Evolutionary conservation across 2,888 invertebrate genomes (phyloP), one percentile per base, ranked within the genome.

Genomic region (Leucophora obtusa): DNA sequence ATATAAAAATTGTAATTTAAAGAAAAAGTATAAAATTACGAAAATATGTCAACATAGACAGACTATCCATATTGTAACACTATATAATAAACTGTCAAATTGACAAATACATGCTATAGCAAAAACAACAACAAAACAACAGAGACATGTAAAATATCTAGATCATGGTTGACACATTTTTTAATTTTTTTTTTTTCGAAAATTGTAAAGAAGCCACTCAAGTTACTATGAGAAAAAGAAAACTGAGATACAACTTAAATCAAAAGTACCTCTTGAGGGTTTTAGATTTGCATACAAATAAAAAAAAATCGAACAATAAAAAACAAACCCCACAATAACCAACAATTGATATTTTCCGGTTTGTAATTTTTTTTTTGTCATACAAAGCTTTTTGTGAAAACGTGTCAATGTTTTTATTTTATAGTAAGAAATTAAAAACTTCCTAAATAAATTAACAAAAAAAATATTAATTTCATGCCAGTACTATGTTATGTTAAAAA

Each of bases 311-410:
- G 24, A 47, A 60, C 11, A 63, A 53, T 62, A 47, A 56, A 8
- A 33, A 43, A 17, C 51, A 76, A 63, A 21, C 9, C 18, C 51
- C 47, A 76, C 60, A 69, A 70, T 62, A 63, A 54, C 70, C 60
- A 33, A n/a, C 74, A 78, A 80, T 78, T 82, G 80, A 71, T 75
- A 78, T 77, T 72, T 80, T 82, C 82, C 82, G 82, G 78, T 78
- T 68, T 70, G 50, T 66, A 43, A n/a, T 28, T 38, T 28, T 28
- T 28, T 28, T 7, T 28, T 28, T 28, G 28, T 54, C 17, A 62
- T 38, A 15, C n/a, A 47, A 15, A 28, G 38, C 28, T 54, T 69
- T 35, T 53, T 18, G 50, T 21, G 62, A 62, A 72, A 69, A 63
- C 68, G 65, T 72, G 76, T 72, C 77, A 65, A 76, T 58, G 62